phyloP scores from a whole-genome alignment of 2,888 invertebrate species.

The Apodemia hepburni region DNA sequence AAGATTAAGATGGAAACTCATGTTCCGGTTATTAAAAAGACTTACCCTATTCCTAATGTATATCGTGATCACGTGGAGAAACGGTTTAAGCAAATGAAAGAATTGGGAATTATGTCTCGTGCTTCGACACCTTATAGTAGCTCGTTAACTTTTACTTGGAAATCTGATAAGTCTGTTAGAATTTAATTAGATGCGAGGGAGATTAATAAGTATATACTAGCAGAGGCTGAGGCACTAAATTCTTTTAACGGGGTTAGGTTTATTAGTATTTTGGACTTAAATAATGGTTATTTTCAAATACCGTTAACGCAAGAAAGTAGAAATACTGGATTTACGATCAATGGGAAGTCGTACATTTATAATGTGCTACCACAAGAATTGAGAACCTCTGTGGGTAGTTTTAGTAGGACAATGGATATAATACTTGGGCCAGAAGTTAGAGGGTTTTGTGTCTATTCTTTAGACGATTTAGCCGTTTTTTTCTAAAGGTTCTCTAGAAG shows the following conservation, averaged over 20 bases:
- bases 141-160: slow-evolving; percentile 30
- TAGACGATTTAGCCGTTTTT: slow-evolving; percentile 35
- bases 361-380: slow-evolving; percentile 32
- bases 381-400: slow-evolving; percentile 34
- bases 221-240: slow-evolving; percentile 26
- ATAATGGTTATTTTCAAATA: slow-evolving; percentile 33
- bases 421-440: slow-evolving; percentile 33
- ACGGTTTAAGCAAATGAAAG: slow-evolving; percentile 31
- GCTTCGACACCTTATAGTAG: slow-evolving; percentile 30
- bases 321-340: slow-evolving; percentile 28
- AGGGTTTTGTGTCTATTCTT: slow-evolving; percentile 34
- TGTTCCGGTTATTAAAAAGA: slow-evolving; percentile 26
- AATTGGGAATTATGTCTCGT: slow-evolving; percentile 27
- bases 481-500: slow-evolving; percentile 22
- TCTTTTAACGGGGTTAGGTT: slow-evolving; percentile 26
- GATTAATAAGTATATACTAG: slow-evolving; percentile 27
- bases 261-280: slow-evolving; percentile 29
- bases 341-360: slow-evolving; percentile 27
- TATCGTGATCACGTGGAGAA: slow-evolving; percentile 29
- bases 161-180: slow-evolving; percentile 21
- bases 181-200: slow-evolving; percentile 27
- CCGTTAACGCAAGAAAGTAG: slow-evolving; percentile 21
- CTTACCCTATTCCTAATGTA: slow-evolving; percentile 33
- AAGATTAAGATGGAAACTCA: slow-evolving; percentile 23
- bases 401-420: slow-evolving; percentile 35